Conservation (phyloP, 1,140 invertebrate species). For the Sarcophaga bullata region DNA sequence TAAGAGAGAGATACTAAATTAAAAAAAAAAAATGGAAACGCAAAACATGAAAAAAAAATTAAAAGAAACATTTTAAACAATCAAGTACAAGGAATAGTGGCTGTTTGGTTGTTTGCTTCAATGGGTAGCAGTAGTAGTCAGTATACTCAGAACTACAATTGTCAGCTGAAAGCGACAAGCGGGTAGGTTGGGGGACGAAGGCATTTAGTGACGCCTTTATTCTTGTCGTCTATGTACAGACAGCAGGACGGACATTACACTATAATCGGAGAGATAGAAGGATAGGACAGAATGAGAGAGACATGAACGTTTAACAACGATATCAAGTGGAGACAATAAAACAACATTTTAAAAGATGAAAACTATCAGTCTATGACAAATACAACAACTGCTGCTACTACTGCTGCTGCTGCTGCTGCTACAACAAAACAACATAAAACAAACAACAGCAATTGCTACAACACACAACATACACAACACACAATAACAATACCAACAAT, state of each 20-base stretch:
- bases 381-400: conserved; percentile 3
- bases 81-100: too few relatives aligned
- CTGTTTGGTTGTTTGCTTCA: too few relatives aligned
- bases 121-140: too few relatives aligned
- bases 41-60: too few relatives aligned
- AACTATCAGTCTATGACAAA: conserved; percentile 21
- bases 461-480: neutral
- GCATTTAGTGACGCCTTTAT: conserved; percentile 7
- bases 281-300: neutral
- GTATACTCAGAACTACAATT: too few relatives aligned
- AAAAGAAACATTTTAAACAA: too few relatives aligned
- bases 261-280: neutral
- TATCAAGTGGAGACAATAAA: conserved; percentile 18
- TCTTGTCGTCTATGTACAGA: conserved; percentile 10
- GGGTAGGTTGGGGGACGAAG: neutral
- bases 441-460: neutral
- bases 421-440: too few relatives aligned
- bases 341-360: conserved; percentile 22
- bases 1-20: too few relatives aligned
- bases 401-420: neutral
- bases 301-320: conserved; percentile 18
- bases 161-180: too few relatives aligned
- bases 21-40: too few relatives aligned
- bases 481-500: neutral
- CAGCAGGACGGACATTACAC: neutral